Conservation (phyloP, 2,113 vertebrate genomes). For the Glareola pratincola region DNA sequence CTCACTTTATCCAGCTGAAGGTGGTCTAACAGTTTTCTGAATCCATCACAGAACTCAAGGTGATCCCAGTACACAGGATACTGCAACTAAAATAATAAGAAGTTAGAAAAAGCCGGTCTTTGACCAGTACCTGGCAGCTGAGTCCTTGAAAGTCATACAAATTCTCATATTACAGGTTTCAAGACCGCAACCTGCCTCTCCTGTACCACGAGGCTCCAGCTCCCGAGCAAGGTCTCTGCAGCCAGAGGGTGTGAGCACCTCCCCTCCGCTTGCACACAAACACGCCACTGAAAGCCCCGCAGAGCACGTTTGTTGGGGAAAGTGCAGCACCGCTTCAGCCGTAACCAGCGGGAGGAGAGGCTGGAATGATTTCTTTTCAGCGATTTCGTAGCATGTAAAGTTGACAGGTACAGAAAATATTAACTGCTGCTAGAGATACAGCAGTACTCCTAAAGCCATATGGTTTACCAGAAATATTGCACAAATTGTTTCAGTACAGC, state of each 20-base stretch:
- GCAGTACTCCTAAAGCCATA: not conserved
- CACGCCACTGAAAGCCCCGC: not conserved
- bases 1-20: conserved; percentile 96
- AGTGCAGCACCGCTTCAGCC: not conserved
- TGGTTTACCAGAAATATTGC: not conserved
- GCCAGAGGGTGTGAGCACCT: not conserved
- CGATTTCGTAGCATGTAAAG: fast-evolving
- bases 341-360: not conserved
- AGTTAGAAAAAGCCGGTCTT: not conserved
- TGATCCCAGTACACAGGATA: conserved; percentile 98
- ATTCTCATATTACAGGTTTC: not conserved
- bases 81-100: conserved; percentile 79
- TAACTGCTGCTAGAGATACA: not conserved
- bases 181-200: not conserved
- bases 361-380: not conserved
- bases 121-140: not conserved
- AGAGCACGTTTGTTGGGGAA: not conserved
- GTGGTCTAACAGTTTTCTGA: conserved; percentile 95
- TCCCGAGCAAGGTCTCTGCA: not conserved
- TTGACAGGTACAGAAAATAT: not conserved
- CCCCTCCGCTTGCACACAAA: not conserved
- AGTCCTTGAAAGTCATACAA: not conserved
- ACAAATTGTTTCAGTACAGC: not conserved
- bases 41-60: conserved; percentile 96
- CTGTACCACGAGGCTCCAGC: not conserved